phyloP scores from a whole-genome alignment of 2,113 vertebrate species.

The Diphyllodes magnificus region DNA sequence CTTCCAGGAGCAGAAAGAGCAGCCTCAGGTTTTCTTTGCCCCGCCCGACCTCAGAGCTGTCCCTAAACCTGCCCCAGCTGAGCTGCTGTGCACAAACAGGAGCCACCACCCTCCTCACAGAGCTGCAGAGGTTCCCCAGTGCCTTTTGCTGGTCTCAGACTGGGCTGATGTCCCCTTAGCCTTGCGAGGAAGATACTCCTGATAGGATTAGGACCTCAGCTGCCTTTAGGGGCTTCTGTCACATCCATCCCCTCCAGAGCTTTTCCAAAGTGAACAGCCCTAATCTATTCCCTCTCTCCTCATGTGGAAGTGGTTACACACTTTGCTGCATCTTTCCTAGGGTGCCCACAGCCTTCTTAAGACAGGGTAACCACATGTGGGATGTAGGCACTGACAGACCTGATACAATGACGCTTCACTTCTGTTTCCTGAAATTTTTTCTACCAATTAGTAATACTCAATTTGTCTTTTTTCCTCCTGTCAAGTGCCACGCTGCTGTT shows the following conservation, averaged over 20 bases:
- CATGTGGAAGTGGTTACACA: rapidly evolving
- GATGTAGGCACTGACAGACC: background rate
- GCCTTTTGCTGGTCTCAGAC: background rate
- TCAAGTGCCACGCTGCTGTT: background rate
- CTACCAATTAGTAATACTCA: background rate
- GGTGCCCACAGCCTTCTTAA: background rate
- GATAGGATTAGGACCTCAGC: background rate
- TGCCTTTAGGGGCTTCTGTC: background rate
- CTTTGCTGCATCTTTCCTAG: background rate
- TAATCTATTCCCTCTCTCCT: background rate
- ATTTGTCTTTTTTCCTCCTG: background rate
- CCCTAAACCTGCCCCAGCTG: background rate
- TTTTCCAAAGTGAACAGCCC: background rate
- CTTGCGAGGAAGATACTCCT: background rate
- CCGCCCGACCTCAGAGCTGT: background rate
- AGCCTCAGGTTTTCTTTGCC: background rate
- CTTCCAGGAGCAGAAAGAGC: background rate
- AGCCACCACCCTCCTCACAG: background rate
- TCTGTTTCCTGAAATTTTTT: background rate
- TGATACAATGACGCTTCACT: background rate
- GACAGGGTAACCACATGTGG: background rate
- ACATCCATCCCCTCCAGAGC: background rate
- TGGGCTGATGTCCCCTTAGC: background rate
- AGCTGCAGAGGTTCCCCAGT: background rate
- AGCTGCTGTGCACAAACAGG: too few relatives aligned